phyloP scores from a whole-genome alignment of 2,113 vertebrate genomes.

The Rhabdomys dilectus region DNA sequence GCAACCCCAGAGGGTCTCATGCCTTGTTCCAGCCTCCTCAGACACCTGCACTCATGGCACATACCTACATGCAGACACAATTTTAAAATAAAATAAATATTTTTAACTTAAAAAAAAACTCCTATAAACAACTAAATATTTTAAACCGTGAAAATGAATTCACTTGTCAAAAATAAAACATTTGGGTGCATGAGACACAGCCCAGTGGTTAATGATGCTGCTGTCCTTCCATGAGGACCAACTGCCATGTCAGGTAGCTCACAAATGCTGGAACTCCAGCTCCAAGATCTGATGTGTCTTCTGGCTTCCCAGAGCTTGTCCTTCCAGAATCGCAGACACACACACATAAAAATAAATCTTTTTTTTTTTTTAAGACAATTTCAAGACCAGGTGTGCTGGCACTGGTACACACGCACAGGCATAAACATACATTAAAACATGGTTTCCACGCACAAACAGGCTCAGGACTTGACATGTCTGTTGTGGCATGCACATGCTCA shows the following conservation, averaged over 20 bases:
- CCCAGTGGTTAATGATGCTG: neutral
- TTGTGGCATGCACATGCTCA: too few species aligned
- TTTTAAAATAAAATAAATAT: neutral
- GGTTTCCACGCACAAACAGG: neutral
- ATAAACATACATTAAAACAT: neutral
- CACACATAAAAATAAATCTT: neutral
- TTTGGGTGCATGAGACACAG: neutral
- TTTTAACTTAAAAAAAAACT: neutral
- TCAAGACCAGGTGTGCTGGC: neutral
- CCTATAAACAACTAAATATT: conserved; percentile 34
- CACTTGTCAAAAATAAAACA: conserved; percentile 52
- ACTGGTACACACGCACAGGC: neutral
- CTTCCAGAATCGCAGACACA: neutral
- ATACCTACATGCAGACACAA: neutral
- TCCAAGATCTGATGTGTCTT: neutral
- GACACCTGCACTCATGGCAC: neutral
- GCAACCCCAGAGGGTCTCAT: neutral
- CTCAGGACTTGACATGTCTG: neutral
- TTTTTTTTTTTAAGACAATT: neutral
- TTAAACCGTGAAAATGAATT: conserved; percentile 24
- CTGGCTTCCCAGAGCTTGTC: neutral
- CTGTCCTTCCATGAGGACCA: too few species aligned
- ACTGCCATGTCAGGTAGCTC: neutral
- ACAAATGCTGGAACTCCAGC: neutral
- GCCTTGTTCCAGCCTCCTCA: neutral